Conservation (phyloP, 2,797 vertebrate species). For the Echeneis naucrates region DNA sequence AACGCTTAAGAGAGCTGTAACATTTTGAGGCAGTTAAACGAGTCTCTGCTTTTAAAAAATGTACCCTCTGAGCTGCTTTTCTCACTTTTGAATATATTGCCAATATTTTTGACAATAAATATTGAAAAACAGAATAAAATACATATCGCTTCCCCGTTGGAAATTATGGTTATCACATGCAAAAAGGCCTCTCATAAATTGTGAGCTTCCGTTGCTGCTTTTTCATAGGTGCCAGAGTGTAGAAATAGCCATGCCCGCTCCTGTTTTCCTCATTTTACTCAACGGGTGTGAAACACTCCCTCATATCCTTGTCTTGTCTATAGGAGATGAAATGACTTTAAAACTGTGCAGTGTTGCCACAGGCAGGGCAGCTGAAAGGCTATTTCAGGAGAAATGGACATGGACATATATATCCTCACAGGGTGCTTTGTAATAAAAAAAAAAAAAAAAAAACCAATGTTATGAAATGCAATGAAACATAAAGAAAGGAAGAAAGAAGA, state of each 20-base stretch:
- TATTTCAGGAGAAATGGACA: slow-evolving; percentile 83
- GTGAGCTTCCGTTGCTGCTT: slow-evolving; percentile 35
- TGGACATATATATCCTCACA: slow-evolving; percentile 84
- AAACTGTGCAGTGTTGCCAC: slow-evolving; percentile 74
- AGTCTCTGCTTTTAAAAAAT: slow-evolving; percentile 61
- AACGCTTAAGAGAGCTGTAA: slow-evolving; percentile 68
- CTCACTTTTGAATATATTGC: slow-evolving; percentile 70
- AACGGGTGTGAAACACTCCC: slow-evolving; percentile 74
- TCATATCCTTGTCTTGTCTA: slow-evolving; percentile 78
- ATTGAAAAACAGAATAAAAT: slow-evolving; percentile 73
- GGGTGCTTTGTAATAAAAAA: slow-evolving; percentile 83
- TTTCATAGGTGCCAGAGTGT: slow-evolving; percentile 49
- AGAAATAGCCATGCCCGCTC: slow-evolving; percentile 69
- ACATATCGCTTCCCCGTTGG: slow-evolving; percentile 43
- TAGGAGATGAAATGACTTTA: slow-evolving; percentile 78
- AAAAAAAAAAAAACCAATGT: slow-evolving; percentile 69
- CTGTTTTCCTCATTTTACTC: slow-evolving; percentile 78
- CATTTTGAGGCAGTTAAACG: slow-evolving; percentile 75
- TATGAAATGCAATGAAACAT: slow-evolving; percentile 88
- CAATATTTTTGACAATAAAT: slow-evolving; percentile 79
- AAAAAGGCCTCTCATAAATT: slow-evolving; percentile 69
- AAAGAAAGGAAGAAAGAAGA: slow-evolving; percentile 77
- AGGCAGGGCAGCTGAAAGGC: slow-evolving; percentile 77
- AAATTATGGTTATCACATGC: slow-evolving; percentile 67
- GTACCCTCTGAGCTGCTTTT: slow-evolving; percentile 63